phyloP scores from a whole-genome alignment of 2,797 vertebrate species.

The Prunella strophiata region DNA sequence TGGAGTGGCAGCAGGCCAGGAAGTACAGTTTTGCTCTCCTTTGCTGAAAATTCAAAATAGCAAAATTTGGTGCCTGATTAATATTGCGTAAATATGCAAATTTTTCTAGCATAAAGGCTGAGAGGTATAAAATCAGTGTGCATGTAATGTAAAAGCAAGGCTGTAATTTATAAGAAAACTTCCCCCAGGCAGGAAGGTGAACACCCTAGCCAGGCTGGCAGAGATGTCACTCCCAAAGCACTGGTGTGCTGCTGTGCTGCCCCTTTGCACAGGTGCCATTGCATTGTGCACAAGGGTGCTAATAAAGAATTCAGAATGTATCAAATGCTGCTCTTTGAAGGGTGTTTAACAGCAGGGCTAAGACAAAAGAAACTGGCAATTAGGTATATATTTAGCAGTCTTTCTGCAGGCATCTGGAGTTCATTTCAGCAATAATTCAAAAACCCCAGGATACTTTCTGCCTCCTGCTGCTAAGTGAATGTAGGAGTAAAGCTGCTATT shows the following conservation, averaged over 20 bases:
- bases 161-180: slow-evolving; percentile 37
- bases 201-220: background rate
- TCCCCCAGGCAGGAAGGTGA: background rate
- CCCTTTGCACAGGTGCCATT: slow-evolving; percentile 5
- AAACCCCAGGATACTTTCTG: slow-evolving; percentile 64
- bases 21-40: slow-evolving; percentile 19
- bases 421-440: slow-evolving; percentile 70
- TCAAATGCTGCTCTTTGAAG: slow-evolving; percentile 51
- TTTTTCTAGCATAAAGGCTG: background rate
- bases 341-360: slow-evolving; percentile 53
- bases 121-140: background rate
- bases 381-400: slow-evolving; percentile 74
- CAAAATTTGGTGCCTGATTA: slow-evolving; percentile 44
- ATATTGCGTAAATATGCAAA: slow-evolving; percentile 49
- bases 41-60: slow-evolving; percentile 47
- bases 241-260: background rate
- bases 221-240: background rate
- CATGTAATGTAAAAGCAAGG: slow-evolving; percentile 13
- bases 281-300: slow-evolving; percentile 35
- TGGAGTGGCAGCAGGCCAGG: slow-evolving; percentile 35
- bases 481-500: slow-evolving; percentile 77
- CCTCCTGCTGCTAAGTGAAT: slow-evolving; percentile 70
- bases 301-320: slow-evolving; percentile 39
- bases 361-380: slow-evolving; percentile 67
- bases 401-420: slow-evolving; percentile 70